Evolutionary conservation across 2,888 invertebrate genomes (phyloP).

Genomic region (Acrobasis suavella): DNA sequence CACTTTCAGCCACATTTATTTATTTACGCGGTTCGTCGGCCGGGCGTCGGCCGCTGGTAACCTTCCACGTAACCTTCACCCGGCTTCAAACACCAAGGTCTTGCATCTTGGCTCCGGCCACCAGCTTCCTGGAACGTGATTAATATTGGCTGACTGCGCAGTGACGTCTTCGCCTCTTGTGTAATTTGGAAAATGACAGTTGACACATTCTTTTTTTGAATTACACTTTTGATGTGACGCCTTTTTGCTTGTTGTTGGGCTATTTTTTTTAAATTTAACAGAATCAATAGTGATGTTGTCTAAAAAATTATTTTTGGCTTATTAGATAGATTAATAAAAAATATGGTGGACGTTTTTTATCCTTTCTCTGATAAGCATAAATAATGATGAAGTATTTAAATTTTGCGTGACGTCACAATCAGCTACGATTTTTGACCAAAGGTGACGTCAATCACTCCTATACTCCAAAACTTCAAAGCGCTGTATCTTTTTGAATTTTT

Average conservation of each 20-base stretch:
- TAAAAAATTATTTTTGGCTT: no score
- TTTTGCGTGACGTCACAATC: no score
- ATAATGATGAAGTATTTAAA: no score
- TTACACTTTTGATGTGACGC: neutral
- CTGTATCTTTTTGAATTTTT: no score
- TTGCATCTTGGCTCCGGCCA: slow-evolving; percentile 39
- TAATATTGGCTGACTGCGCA: slow-evolving; percentile 34
- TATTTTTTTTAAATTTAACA: neutral
- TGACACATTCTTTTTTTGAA: slow-evolving; percentile 11
- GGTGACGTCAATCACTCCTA: no score
- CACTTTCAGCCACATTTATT: slow-evolving; percentile 55
- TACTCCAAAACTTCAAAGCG: no score
- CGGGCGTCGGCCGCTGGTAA: slow-evolving; percentile 56
- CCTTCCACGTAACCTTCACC: slow-evolving; percentile 72
- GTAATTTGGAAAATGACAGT: slow-evolving; percentile 25
- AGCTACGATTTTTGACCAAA: no score
- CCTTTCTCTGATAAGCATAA: no score
- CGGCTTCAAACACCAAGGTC: slow-evolving; percentile 52
- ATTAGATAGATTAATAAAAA: no score
- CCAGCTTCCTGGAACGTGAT: slow-evolving; percentile 46
- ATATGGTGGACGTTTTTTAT: no score
- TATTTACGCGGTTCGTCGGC: slow-evolving; percentile 63
- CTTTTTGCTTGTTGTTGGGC: neutral
- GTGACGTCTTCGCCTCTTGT: slow-evolving; percentile 26
- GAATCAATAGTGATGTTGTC: no score